Percentiles rank a stretch among this genome's conserved stretches.
Conservation (phyloP, 2,797 vertebrate genomes). For the Lepilemur septentrionalis region DNA sequence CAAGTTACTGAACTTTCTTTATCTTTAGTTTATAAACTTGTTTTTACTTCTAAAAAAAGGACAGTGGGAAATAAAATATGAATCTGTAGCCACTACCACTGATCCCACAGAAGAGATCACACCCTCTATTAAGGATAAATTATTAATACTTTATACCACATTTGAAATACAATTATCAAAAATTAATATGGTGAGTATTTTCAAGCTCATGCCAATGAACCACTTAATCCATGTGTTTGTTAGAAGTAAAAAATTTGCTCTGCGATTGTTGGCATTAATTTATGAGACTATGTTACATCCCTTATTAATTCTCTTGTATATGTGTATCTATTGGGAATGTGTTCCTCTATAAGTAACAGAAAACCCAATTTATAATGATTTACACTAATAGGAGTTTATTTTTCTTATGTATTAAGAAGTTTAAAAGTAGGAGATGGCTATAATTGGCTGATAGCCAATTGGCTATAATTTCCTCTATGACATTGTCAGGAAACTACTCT, state of each 20-base stretch:
- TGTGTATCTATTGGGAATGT: neutral
- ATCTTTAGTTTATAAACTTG: neutral
- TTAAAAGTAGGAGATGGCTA: neutral
- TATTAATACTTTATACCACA: slow-evolving; percentile 16
- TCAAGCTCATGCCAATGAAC: neutral
- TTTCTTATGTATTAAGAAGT: neutral
- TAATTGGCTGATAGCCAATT: neutral
- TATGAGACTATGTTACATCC: neutral
- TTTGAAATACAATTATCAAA: slow-evolving; percentile 21
- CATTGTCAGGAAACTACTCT: neutral
- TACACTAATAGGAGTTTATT: neutral
- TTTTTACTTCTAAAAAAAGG: neutral
- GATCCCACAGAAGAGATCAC: neutral
- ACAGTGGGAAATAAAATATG: neutral
- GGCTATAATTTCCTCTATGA: too few relatives aligned
- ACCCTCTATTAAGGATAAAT: neutral
- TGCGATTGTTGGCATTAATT: neutral
- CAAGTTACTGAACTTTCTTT: neutral
- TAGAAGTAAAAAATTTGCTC: slow-evolving; percentile 5
- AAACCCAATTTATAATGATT: neutral
- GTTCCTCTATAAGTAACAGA: neutral
- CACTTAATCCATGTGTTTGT: neutral
- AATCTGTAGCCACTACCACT: neutral
- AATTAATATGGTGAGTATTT: neutral
- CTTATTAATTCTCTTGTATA: neutral